A percentile compares a stretch with the other conserved stretches of the same genome.
Conservation (phyloP, 1,140 invertebrate species). For the Pseudomyrmex cubaensis region DNA sequence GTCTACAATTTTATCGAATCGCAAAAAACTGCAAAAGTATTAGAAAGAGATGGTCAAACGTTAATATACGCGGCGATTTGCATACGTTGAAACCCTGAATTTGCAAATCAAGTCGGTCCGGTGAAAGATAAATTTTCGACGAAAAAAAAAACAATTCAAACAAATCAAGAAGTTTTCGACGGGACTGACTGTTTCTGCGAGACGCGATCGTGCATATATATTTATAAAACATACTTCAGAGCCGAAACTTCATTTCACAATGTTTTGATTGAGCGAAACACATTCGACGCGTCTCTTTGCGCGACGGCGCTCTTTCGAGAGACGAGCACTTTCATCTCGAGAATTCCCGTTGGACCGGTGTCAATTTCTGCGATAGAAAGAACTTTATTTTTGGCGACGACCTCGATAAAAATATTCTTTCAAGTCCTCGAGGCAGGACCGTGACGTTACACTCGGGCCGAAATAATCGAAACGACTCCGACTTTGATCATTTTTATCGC, state of each 20-base stretch:
- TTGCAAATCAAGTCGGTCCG: no score
- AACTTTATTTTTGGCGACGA: constrained; percentile 73
- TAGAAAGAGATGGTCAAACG: no score
- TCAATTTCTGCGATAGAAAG: constrained; percentile 70
- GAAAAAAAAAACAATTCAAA: no score
- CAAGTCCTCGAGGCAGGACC: neutral
- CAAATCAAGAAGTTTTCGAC: no score
- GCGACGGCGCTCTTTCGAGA: constrained; percentile 29
- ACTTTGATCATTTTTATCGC: neutral
- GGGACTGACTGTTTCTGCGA: neutral
- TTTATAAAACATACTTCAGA: constrained; percentile 46
- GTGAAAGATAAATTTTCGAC: no score
- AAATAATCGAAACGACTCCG: neutral
- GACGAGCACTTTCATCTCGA: constrained; percentile 61
- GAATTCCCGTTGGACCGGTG: constrained; percentile 69
- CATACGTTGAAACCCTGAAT: no score
- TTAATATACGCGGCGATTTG: no score
- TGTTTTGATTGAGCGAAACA: constrained; percentile 49
- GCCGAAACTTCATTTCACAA: constrained; percentile 44
- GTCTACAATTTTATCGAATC: no score
- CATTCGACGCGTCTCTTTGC: constrained; percentile 16
- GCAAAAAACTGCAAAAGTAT: no score
- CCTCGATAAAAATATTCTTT: constrained; percentile 66
- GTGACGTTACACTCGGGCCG: neutral
- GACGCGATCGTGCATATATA: constrained; percentile 17